These are phyloP conservation scores for Pristiophorus japonicus DNA, from an alignment of 2,113 vertebrate genomes.

Conservation along the genomic window DNA sequence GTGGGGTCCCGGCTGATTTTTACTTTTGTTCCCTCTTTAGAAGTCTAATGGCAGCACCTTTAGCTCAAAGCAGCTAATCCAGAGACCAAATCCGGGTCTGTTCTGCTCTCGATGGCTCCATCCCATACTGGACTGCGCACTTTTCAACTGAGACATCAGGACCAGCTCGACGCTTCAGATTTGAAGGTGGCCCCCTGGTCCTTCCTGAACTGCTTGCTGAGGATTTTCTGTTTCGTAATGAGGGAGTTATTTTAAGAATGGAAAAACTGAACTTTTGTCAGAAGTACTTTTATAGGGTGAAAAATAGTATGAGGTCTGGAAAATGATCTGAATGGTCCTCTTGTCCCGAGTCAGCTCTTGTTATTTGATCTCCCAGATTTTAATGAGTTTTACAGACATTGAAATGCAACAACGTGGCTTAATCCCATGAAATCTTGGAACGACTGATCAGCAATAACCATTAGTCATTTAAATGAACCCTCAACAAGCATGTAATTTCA, in stretches of 20 bases:
- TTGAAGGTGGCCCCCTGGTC: neutral
- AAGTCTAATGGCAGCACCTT: neutral
- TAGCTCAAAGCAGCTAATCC: neutral
- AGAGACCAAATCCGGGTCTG: neutral
- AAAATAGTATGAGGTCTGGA: neutral
- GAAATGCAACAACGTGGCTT: neutral
- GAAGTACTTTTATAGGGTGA: neutral
- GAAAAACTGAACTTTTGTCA: neutral
- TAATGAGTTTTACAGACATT: conserved; percentile 27
- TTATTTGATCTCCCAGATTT: conserved; percentile 9
- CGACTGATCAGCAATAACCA: conserved; percentile 13
- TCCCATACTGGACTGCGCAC: neutral
- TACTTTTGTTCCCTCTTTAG: neutral
- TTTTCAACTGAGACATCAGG: neutral
- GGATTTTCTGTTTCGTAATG: neutral
- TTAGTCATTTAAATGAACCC: neutral
- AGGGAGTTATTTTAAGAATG: neutral
- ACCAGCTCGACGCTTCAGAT: neutral
- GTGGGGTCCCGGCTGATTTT: neutral
- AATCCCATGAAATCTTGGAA: conserved; percentile 23
- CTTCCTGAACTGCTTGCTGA: neutral
- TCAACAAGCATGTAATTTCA: conserved; percentile 28
- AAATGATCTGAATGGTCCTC: neutral
- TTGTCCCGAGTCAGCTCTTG: neutral
- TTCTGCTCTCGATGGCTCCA: neutral